Evolutionary conservation across 2,888 invertebrate species (phyloP), one percentile per base, ranked within the genome.

Genomic region (Vandiemenella viatica): DNA sequence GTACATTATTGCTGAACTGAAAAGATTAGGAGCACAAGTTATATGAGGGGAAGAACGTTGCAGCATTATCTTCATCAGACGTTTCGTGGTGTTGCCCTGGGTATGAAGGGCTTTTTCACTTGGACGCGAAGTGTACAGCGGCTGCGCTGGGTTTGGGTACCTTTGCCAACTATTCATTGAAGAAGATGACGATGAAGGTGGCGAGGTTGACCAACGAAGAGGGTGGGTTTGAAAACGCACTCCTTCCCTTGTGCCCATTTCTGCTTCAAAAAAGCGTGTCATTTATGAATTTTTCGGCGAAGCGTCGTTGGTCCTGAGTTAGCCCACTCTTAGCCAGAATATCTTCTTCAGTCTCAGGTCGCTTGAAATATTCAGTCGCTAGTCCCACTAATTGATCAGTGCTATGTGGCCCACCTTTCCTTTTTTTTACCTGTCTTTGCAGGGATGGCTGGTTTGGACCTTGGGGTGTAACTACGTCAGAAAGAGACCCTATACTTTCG

Each of bases 281-380:
- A 38, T 46, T 37, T 5, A 46, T 17, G 17, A 46, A 13, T 17
- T 46, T 46, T 26, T 41, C 46, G 4, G 46, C 46, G 23, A 46
- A 23, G 41, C 37, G 20, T 22, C 26, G 10, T 38, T 46, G 46
- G 6, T 38, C 18, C 7, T 10, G 41, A 22, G 37, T 13, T 2
- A 46, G 13, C 26, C 38, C 6, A 5, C 38, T 15, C 38, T 15
- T 10, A 38, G 38, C 38, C 5, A 38, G 10, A n/a, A 38, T 38
- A 15, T 38, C 38, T 38, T 15, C 38, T 38, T 10, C 10, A 38
- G 38, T 38, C 38, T 10, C 38, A 26, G 26, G 26, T 26, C 26
- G 26, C 26, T 26, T 26, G 13, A 26, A 26, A 26, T 26, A 26
- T 26, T 26, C 26, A 26, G 26, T 26, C 26, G 26, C 38, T 38